Base-by-base conservation (phyloP, 2,797 vertebrate species). In the Falco peregrinus region DNA sequence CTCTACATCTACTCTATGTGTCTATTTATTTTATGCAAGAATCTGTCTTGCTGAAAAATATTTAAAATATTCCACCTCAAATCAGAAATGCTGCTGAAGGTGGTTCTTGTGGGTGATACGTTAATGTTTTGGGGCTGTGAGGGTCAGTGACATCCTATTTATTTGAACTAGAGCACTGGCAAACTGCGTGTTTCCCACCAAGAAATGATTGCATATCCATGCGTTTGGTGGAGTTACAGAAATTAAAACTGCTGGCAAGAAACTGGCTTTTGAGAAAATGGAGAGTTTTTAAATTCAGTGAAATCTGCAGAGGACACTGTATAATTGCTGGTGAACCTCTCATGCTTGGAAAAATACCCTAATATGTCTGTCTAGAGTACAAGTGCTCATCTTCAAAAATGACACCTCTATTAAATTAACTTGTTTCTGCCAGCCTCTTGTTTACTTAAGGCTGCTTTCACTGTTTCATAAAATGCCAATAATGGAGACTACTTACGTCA, bases 371-470 rank as follows among this genome's bases (percentile, higher is more conserved):
- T 85, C 94, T 95, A 4, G 22, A 70, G 51, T 65, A 68, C 35
- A 90, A 96, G 78, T 14, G 64, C 84, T 94, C 94, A 59, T 95
- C 86, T 93, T 92, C 91, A 95, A 87, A 94, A 96, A 92, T 95
- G 93, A 93, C 93, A 96, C 92, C 90, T 95, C 90, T 94, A 90
- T 96, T 96, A 96, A 97, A 92, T 94, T 91, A 96, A 57, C 93
- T 78, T 83, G 84, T 90, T 95, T 95, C 84, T 95, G 68, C 86
- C 84, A 82, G 89, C 78, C 78, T 84, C 94, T 90, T 94, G 96
- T 89, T 95, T 95, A 95, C 90, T 92, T 54, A 89, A 65, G 78
- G 94, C 71, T 95, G 87, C 75, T 95, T 85, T 93, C 75, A 70
- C 56, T 79, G 64, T 28, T 92, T 86, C 80, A 85, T 77, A 95